phyloP scores from a whole-genome alignment of 2,888 invertebrate genomes.

The Drosophila borborema region DNA sequence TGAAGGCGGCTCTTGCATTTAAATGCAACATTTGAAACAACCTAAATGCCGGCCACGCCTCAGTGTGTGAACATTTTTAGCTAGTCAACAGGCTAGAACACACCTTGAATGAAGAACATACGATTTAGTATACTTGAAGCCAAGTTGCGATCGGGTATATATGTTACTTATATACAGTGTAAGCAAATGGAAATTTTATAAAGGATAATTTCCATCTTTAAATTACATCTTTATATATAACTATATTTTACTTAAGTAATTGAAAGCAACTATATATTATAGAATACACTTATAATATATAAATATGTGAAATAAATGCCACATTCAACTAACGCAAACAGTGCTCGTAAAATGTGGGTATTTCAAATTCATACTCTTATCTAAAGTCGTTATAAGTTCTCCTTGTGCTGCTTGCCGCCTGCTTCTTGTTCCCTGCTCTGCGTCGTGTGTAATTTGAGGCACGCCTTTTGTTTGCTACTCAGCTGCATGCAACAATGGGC shows the following conservation, averaged over 20 bases:
- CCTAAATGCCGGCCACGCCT: conserved; percentile 65
- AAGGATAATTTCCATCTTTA: neutral
- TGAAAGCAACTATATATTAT: neutral
- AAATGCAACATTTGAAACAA: conserved; percentile 48
- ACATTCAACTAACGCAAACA: neutral
- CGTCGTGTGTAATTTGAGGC: conserved; percentile 16
- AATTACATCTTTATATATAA: neutral
- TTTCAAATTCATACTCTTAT: conserved; percentile 4
- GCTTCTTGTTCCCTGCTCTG: conserved; percentile 6
- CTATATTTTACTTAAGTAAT: neutral
- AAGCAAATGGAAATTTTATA: neutral
- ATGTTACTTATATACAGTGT: neutral
- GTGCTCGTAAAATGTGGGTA: neutral
- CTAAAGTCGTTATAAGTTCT: neutral
- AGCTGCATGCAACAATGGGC: conserved; percentile 40
- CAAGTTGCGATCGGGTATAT: neutral
- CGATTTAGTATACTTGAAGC: neutral
- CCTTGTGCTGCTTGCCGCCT: neutral
- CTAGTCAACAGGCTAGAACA: conserved; percentile 26
- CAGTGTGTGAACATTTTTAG: conserved; percentile 8
- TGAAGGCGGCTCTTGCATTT: conserved; percentile 13
- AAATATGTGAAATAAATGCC: neutral
- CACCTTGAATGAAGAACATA: conserved; percentile 40
- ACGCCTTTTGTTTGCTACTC: conserved; percentile 14
- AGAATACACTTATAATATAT: neutral